Evolutionary conservation across 2,113 vertebrate species (phyloP).

Genomic region (Pterocles gutturalis): DNA sequence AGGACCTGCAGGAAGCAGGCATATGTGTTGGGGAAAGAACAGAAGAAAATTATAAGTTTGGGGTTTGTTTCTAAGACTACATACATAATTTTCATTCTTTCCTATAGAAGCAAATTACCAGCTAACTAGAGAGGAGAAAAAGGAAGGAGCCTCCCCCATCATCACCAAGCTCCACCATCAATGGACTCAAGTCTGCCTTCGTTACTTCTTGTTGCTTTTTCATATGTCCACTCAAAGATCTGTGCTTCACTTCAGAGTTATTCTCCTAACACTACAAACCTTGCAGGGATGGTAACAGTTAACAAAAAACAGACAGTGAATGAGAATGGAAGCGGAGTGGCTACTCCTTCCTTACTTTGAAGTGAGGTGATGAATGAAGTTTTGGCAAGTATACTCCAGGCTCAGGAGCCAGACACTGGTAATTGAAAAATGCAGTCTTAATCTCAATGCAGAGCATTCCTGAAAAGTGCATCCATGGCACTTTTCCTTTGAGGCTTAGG

Average conservation of each 20-base stretch:
- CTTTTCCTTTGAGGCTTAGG: not conserved
- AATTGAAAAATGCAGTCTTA: not conserved
- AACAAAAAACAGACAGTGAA: not conserved
- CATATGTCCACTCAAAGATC: not conserved
- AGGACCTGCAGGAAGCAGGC: slow-evolving; percentile 38
- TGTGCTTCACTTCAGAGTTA: not conserved
- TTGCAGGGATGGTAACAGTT: not conserved
- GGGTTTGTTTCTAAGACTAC: not conserved
- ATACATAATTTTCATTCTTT: slow-evolving; percentile 29
- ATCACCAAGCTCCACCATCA: slow-evolving; percentile 2
- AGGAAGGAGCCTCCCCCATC: not conserved
- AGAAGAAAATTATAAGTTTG: not conserved
- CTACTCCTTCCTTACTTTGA: not conserved
- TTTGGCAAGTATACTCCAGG: not conserved
- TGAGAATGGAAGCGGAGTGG: not conserved
- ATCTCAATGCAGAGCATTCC: not conserved
- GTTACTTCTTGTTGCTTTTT: not conserved
- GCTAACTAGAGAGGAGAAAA: slow-evolving; percentile 26
- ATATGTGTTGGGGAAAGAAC: not conserved
- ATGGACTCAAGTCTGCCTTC: not conserved
- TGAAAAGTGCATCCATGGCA: not conserved
- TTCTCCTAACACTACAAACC: not conserved
- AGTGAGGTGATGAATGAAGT: not conserved
- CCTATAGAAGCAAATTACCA: not conserved
- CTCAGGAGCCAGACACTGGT: not conserved